Evolutionary conservation across 2,888 invertebrate species (phyloP), one percentile per base, ranked within the genome.

Genomic region (Epirrhoe alternata): DNA sequence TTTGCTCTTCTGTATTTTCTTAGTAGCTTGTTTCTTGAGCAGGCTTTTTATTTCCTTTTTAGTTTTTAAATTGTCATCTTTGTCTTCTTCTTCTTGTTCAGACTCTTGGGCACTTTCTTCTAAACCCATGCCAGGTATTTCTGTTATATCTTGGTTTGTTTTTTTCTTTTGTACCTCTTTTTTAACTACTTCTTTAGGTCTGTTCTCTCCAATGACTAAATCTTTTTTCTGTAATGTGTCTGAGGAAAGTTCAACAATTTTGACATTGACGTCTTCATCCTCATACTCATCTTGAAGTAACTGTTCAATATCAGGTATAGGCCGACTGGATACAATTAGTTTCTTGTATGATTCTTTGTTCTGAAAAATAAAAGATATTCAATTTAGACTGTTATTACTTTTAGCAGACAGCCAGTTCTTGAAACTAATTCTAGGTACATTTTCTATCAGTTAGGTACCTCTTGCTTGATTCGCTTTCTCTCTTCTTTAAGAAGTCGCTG

Each of bases 191-290:
- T 85, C 84, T 73, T 83, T 87, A 35, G 94, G 94, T 79, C 90
- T 94, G 83, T 97, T 97, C 63, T 94, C 94, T 7, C 97, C 97
- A 68, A 97, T 96, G 84, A 96, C 95, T 78, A 96, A 94, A 75
- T 95, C 95, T 79, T 94, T 94, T 65, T 95, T 94, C n/a, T 96
- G 95, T 50, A 97, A 87, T 59, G 96, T 95, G 66, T 95, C 95
- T 47, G 96, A 90, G 16, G 96, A 95, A 7, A 97, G 86, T 82
- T 97, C 97, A 0, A 96, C 94, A 67, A 97, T 96, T 91, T 96
- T 96, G 0, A 97, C 96, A 72, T 96, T 96, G 0, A 97, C 97
- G 82, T 96, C 95, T 47, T 96, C 96, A 76, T 96, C 95, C 85
- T 97, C 96, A 86, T 96, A 96, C 78, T 96, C 96, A 52, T 96